A percentile compares a stretch with the other conserved stretches of the same genome.
Conservation (phyloP, 2,888 invertebrate species). For the Palloptera scutellata region DNA sequence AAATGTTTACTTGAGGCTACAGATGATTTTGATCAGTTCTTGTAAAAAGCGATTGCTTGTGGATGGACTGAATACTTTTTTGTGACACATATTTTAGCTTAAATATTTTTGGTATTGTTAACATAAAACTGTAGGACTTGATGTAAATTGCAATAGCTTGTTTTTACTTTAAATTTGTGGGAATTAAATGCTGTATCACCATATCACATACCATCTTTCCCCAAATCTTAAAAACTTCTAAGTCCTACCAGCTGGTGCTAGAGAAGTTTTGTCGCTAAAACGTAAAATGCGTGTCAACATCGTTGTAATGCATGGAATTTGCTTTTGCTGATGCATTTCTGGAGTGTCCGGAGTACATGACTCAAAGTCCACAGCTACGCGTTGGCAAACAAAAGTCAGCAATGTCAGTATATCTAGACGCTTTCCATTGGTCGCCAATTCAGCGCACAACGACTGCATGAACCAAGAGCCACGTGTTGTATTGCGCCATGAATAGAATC, state of each 20-base stretch:
- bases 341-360: slow-evolving; percentile 83
- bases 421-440: slow-evolving; percentile 76
- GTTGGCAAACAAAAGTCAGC: slow-evolving; percentile 83
- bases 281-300: slow-evolving; percentile 85
- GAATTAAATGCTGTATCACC: neutral
- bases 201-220: too few relatives aligned
- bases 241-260: neutral
- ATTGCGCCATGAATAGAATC: slow-evolving; percentile 94
- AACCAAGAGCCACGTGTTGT: slow-evolving; percentile 96
- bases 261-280: slow-evolving; percentile 67
- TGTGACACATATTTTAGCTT: too few relatives aligned
- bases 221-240: too few relatives aligned
- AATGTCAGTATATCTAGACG: slow-evolving; percentile 84
- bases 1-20: too few relatives aligned
- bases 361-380: slow-evolving; percentile 89
- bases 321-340: slow-evolving; percentile 88
- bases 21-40: too few relatives aligned
- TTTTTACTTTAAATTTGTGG: slow-evolving; percentile 2
- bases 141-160: neutral
- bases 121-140: too few relatives aligned
- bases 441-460: slow-evolving; percentile 88
- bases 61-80: too few relatives aligned
- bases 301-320: slow-evolving; percentile 91
- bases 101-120: too few relatives aligned
- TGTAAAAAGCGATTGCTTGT: too few relatives aligned